Base-by-base conservation (phyloP, 2,888 invertebrate genomes). In the Drosophila limbata region DNA sequence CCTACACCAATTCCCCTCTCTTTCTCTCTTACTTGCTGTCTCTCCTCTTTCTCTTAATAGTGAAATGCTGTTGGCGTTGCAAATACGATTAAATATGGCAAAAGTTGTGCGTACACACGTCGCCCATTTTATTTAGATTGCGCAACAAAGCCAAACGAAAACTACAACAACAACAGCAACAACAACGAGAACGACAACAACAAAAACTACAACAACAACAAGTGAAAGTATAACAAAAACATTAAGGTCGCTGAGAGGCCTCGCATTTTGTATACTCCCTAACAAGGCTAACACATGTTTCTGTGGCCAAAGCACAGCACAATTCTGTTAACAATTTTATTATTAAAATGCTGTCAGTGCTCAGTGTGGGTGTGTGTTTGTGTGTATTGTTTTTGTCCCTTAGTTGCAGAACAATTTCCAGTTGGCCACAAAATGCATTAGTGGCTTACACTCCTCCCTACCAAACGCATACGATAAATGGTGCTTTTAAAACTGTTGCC, bases 41-140 rank as follows among this genome's bases (percentile, higher is more conserved):
- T 1, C 0, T 9, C n/a, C 1, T 19, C 15, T 10, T n/a, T 11
- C 15, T 8, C 4, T 21, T 42, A 21, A 10, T 11, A 9, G 33
- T 31, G 42, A 42, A 40, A n/a, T 57, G 53, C 72, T 87, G 89
- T 81, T 84, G 76, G 55, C 68, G 66, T 53, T 68, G 70, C 85
- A 88, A 89, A 89, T 89, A 69, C 82, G 85, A 84, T 85, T 90
- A 85, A 85, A 85, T 90, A 85, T 90, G 90, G 89, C 79, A 89
- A 85, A 90, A 89, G 82, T 85, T 85, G 90, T 90, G 81, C 87
- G 87, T 84, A 83, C 86, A 85, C 87, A 90, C 89, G 90, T 83
- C 70, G 81, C 61, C 65, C 87, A 85, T 89, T 89, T 84, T 83
- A 88, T 89, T 84, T 89, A 85, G 90, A 90, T 90, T 90, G 89